Base-by-base conservation (phyloP, 2,797 vertebrate genomes). In the Centropyge bicolor region DNA sequence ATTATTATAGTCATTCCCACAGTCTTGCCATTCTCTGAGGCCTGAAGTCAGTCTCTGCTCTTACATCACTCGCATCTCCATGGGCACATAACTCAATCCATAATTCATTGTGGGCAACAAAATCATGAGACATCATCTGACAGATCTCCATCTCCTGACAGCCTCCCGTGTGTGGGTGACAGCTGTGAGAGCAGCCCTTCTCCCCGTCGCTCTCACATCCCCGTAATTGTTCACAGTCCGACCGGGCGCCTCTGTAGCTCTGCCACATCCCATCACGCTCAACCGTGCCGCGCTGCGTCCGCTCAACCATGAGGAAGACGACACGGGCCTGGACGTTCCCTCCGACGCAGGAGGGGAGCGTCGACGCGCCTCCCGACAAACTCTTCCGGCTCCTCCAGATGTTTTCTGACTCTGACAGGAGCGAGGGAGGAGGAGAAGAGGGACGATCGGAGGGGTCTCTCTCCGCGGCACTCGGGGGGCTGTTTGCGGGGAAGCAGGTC, bases 251-350 rank as follows among this genome's bases (percentile, higher is more conserved):
- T 86, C 85, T 72, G 72, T 85, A 74, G 86, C 89, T 74, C 89
- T 90, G 94, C 89, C 95, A 92, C 88, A 80, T 93, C 91, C 27
- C 76, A 94, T 96, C 90, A 94, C 73, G 2, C 72, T 90, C 91
- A 86, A 13, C 51, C 38, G 3, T 74, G 60, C 70, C 43, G 49
- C 56, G 36, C 52, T 20, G 74, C 36, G 74, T 79, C 81, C 76
- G 5, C 83, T 90, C 84, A 55, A 69, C 84, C 80, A 40, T n/a
- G 84, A 85, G 78, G 71, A 85, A 72, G 80, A 79, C 70, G 87
- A 91, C 90, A 80, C 80, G 36, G 61, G 72, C 46, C 76, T 31
- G 83, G 90, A 83, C 86, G 49, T 82, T 80, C 82, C 80, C 74
- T 68, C 20, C 3, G 22, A 77, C 74, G 13, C 62, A 22, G 81